Evolutionary conservation across 2,888 invertebrate species (phyloP), one percentile per base, ranked within the genome.

Genomic region (Erynnis tages): DNA sequence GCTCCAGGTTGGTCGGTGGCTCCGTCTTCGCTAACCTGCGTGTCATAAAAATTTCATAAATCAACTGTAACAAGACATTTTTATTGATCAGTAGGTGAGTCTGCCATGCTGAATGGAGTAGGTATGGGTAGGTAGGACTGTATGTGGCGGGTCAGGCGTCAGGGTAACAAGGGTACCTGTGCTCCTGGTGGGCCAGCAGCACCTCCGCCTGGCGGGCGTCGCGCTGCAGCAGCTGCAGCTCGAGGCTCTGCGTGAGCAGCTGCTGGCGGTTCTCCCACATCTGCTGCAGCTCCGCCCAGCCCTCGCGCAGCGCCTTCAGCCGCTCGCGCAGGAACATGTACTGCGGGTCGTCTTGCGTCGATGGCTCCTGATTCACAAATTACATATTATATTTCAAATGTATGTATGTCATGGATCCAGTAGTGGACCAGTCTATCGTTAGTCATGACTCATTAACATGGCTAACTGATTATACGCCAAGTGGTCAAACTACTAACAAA

Each of bases 211-310:
- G 99, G 50, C 98, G 93, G 10, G 98, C 98, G 80, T 99, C 99
- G 2, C 99, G 93, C 83, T 98, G 94, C 91, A 99, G 94, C 81
- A 99, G 93, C 81, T 98, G 98, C 67, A 97, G 92, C 82, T 98
- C 98, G 63, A 99, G 92, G 65, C 97, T 97, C 90, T 99, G 98
- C 1, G 98, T 96, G 14, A 99, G 90, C 63, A 98, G 89, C 66
- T 97, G 95, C 78, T 99, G 98, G 23, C 99, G 90, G 90, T 98
- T 99, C 82, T 98, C 98, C 99, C 99, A 99, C 99, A 99, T 99
- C 89, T 99, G 97, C 74, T 98, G 97, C 56, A 99, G 91, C 77
- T 99, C 99, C 59, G 97, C 97, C 99, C 99, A 99, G 54, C 99
- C 99, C 87, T 98, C 98, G 82, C 98, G 97, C 48, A 99, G 90